phyloP scores from a whole-genome alignment of 2,888 invertebrate species.

The Charanyca ferruginea region DNA sequence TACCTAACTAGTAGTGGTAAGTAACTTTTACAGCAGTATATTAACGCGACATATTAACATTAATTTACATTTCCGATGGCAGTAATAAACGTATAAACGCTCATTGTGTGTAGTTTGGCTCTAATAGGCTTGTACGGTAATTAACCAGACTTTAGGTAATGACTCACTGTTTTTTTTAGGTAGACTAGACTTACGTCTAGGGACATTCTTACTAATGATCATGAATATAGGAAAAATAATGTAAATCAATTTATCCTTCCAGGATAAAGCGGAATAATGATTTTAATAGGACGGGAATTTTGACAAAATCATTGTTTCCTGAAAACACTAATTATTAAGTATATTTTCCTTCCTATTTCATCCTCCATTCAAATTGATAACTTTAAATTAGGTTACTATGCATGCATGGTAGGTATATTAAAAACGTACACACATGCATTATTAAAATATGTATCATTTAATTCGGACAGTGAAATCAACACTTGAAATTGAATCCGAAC shows the following conservation, averaged over 20 bases:
- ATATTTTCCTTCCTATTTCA: slow-evolving; percentile 11
- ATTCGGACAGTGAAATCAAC: slow-evolving; percentile 22
- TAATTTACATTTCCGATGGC: slow-evolving; percentile 83
- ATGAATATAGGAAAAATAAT: slow-evolving; percentile 9
- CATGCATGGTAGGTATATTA: too few relatives aligned
- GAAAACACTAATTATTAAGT: neutral
- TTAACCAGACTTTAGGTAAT: slow-evolving; percentile 35
- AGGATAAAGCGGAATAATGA: neutral
- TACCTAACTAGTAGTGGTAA: slow-evolving; percentile 31
- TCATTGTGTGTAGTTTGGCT: slow-evolving; percentile 57
- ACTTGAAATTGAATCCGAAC: slow-evolving; percentile 23
- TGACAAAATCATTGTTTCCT: neutral
- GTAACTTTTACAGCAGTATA: slow-evolving; percentile 71
- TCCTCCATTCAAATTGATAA: neutral
- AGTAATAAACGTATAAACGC: slow-evolving; percentile 73
- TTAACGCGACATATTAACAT: slow-evolving; percentile 81
- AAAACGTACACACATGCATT: too few relatives aligned
- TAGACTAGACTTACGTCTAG: neutral
- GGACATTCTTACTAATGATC: neutral
- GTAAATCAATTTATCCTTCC: neutral
- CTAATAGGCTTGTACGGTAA: slow-evolving; percentile 51
- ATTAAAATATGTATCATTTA: neutral
- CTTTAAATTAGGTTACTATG: too few relatives aligned
- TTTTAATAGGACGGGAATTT: slow-evolving; percentile 18
- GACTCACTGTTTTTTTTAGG: neutral